Evolutionary conservation across 2,113 vertebrate genomes (phyloP).

Genomic region (Osmerus eperlanus): DNA sequence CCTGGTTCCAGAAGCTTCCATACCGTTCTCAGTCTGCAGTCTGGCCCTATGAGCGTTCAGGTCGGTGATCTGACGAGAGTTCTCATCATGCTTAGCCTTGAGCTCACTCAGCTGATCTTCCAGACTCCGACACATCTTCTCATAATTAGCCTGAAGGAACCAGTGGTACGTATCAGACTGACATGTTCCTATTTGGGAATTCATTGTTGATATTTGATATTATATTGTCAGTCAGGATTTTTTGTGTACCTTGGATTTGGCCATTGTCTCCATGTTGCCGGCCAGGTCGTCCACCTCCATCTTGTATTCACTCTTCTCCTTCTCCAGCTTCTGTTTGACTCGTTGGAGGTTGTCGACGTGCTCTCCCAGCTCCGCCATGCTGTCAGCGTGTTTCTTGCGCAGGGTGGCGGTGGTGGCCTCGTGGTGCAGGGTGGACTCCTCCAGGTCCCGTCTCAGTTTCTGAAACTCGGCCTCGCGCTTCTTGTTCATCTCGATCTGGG

Average conservation of each 20-base stretch:
- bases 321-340: slow-evolving; percentile 79
- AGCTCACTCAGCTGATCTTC: slow-evolving; percentile 77
- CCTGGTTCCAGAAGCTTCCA: no score
- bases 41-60: slow-evolving; percentile 67
- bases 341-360: slow-evolving; percentile 78
- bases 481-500: slow-evolving; percentile 80
- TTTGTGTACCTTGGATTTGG: slow-evolving; percentile 58
- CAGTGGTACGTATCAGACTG: no score
- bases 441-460: slow-evolving; percentile 74
- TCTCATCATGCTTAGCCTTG: slow-evolving; percentile 73
- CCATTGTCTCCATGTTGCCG: slow-evolving; percentile 68
- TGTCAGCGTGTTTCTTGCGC: slow-evolving; percentile 80
- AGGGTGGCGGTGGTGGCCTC: slow-evolving; percentile 71
- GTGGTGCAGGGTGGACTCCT: slow-evolving; percentile 80
- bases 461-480: slow-evolving; percentile 78
- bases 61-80: slow-evolving; percentile 67
- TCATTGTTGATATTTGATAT: no score
- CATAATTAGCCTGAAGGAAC: slow-evolving; percentile 65
- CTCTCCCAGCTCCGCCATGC: slow-evolving; percentile 73
- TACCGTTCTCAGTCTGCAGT: slow-evolving; percentile 74
- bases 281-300: slow-evolving; percentile 74
- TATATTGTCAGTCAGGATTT: no score
- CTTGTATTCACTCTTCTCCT: slow-evolving; percentile 81
- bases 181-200: no score
- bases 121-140: slow-evolving; percentile 73